Evolutionary conservation across 2,113 vertebrate genomes (phyloP).

Genomic region (Alexandromys fortis): DNA sequence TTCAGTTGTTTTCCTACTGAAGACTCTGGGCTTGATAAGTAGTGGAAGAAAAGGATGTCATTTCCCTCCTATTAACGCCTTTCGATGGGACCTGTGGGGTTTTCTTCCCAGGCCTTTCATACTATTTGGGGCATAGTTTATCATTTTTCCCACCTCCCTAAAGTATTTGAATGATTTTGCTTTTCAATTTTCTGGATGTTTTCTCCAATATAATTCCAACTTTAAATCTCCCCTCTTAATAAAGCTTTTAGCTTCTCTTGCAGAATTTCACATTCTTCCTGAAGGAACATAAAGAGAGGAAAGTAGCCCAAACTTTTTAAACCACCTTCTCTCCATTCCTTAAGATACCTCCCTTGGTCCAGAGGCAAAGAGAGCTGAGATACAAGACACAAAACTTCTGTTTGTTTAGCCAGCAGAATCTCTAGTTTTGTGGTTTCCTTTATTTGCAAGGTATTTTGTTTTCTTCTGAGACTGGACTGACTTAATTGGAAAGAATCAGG

Average conservation of each 20-base stretch:
- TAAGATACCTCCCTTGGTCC: neutral
- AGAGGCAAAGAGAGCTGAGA: neutral
- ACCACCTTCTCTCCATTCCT: neutral
- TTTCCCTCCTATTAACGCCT: neutral
- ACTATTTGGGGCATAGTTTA: neutral
- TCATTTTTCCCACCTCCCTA: neutral
- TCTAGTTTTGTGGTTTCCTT: neutral
- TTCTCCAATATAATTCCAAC: neutral
- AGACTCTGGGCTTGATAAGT: neutral
- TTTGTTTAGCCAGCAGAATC: neutral
- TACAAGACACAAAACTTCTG: neutral
- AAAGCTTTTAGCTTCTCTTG: neutral
- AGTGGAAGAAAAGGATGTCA: neutral
- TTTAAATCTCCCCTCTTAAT: neutral
- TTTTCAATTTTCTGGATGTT: slow-evolving; percentile 26
- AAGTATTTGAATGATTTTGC: neutral
- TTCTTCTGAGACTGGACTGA: neutral
- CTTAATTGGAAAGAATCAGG: neutral
- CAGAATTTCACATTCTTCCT: neutral
- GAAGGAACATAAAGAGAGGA: neutral
- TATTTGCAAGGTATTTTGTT: neutral
- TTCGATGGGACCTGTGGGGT: neutral
- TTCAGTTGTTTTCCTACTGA: neutral
- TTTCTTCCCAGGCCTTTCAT: neutral
- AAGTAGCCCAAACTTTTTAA: neutral